Evolutionary conservation across 2,888 invertebrate genomes (phyloP), one percentile per base, ranked within the genome.

Genomic region (Napeogenes inachia): DNA sequence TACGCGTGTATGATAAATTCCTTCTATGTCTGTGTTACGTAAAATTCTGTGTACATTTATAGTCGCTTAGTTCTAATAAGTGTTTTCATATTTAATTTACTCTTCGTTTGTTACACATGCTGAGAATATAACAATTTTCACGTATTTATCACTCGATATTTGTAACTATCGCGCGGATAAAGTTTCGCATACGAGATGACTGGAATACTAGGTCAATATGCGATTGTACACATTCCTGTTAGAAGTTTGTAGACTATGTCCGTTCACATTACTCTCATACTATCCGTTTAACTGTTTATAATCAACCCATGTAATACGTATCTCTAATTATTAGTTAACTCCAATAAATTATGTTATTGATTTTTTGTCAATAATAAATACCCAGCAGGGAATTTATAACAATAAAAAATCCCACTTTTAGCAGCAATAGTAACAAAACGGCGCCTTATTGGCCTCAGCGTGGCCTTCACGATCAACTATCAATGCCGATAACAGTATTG

Each of bases 401-500:
- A n/a, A 13, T 56, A 50, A 50, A 60, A 42, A 13, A 13, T 56
- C 30, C 21, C 21, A 30, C 45, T 10, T 30, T 38, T 21, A 10
- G 68, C 69, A 68, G 54, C 61, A 62, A 65, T 56, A 57, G 54
- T 62, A 59, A 47, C 57, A 59, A 62, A 45, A 57, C 61, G 61
- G 70, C 78, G 82, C 81, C 81, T 80, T 78, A 77, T 77, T 79
- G 81, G 84, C 82, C 83, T 80, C 83, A 75, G 74, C 70, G 74
- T 73, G 85, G 77, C 88, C 85, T 87, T 84, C 82, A 77, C 70
- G 67, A 71, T 83, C 68, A 69, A 68, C 70, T 85, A 85, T 87
- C 84, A 85, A 84, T 83, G 79, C 76, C 79, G 89, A 88, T 88
- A 88, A 89, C 83, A 81, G 79, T 80, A 81, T 80, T 82, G 81